phyloP scores from a whole-genome alignment of 2,113 vertebrate genomes.

The Maylandia zebra region DNA sequence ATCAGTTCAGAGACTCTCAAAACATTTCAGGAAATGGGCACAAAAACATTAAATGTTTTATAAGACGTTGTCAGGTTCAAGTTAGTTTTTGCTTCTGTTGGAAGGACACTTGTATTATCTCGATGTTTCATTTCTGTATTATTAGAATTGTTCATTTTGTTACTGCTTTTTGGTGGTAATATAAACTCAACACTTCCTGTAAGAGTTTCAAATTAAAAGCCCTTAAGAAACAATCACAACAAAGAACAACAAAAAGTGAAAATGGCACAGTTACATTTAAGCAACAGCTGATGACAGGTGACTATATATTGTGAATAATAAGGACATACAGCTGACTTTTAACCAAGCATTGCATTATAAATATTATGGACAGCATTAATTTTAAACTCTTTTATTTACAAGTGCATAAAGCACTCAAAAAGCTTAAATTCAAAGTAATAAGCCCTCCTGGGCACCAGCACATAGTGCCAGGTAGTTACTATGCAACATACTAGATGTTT shows the following conservation, averaged over 20 bases:
- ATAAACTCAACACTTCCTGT: background rate
- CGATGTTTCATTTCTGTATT: background rate
- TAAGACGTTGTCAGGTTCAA: background rate
- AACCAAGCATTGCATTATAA: background rate
- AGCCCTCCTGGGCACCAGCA: background rate
- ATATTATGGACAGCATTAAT: background rate
- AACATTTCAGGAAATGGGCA: slow-evolving; percentile 31
- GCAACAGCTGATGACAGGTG: background rate
- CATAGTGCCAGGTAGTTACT: background rate
- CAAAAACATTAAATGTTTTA: background rate
- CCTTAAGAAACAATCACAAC: background rate
- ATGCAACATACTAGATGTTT: background rate
- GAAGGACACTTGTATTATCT: background rate
- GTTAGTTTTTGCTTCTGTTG: background rate
- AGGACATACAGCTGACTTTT: background rate
- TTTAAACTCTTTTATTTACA: background rate
- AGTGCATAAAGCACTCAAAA: background rate
- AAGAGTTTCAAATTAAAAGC: background rate
- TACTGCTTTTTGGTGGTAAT: background rate
- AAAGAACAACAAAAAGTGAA: background rate
- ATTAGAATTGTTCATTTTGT: background rate
- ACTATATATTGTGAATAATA: background rate
- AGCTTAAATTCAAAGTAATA: background rate
- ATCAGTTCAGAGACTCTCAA: background rate
- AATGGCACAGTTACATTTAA: background rate